Evolutionary conservation across 2,797 vertebrate genomes (phyloP), one percentile per base, ranked within the genome.

Genomic region (Urophycis tenuis): DNA sequence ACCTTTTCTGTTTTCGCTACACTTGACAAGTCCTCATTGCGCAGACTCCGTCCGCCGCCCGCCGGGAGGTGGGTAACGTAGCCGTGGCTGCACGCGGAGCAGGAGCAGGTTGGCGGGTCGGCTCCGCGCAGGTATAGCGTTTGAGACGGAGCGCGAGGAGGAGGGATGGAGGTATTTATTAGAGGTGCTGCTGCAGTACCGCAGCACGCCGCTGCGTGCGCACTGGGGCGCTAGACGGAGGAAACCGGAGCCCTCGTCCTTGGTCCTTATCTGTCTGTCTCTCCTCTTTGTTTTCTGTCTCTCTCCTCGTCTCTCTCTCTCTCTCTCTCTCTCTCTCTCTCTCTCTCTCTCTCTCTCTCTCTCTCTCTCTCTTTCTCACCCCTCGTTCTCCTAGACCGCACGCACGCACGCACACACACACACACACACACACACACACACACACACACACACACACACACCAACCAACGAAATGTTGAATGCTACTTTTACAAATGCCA

Each of bases 141-240:
- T 77, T 71, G 76, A 81, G 74, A 77, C 79, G 78, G 34, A 70
- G 76, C 22, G 60, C 71, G 77, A 14, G 73, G 34, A 33, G 71
- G 72, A 67, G 64, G 11, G 67, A n/a, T 5, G 60, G 67, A 31
- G 71, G 34, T n/a, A 22, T 53, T 53, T 53, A 33, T 7, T 29
- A 69, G 82, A 75, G 76, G 80, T 87, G 87, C 83, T 86, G 82
- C 79, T 88, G 86, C 82, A 85, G 79, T 79, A 32, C 22, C 80
- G 32, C 73, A 2, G 11, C 25, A 30, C 14, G 36, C 36, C 83
- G 74, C 67, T 7, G 8, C 53, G 15, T 33, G 70, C 10, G 30
- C 0, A 36, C n/a, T 1, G 25, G 71, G 71, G 85, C 84, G 83
- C 81, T 80, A 8, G 77, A 72, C 75, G 29, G 25, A 36, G 41